Evolutionary conservation across 2,113 vertebrate species (phyloP).

Genomic region (Leptobrachium leishanense): DNA sequence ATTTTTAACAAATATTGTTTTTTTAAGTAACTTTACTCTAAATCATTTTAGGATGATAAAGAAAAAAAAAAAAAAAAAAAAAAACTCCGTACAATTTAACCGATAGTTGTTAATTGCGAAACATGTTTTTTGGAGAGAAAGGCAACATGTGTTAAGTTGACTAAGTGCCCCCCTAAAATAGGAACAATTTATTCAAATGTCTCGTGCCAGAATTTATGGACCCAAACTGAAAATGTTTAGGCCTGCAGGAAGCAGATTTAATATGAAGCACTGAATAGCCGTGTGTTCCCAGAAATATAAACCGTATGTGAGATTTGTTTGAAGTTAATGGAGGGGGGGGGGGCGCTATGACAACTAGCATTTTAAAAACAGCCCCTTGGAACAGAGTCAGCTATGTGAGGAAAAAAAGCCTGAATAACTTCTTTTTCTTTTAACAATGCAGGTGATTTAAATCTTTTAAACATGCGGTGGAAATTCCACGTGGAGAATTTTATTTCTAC

Average conservation of each 20-base stretch:
- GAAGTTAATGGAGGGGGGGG: slow-evolving; percentile 25
- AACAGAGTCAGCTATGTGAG: slow-evolving; percentile 18
- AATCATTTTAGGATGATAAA: too few species aligned
- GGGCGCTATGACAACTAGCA: slow-evolving; percentile 24
- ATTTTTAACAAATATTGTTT: too few species aligned
- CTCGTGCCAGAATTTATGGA: slow-evolving; percentile 43
- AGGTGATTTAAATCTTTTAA: background rate
- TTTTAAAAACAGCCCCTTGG: slow-evolving; percentile 28
- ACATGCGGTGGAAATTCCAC: too few species aligned
- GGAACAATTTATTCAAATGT: slow-evolving; percentile 25
- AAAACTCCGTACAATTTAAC: too few species aligned
- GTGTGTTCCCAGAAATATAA: slow-evolving; percentile 45
- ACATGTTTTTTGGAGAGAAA: slow-evolving; percentile 2
- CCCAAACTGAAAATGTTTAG: slow-evolving; percentile 42
- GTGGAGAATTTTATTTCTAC: too few species aligned
- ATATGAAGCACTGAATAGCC: slow-evolving; percentile 47
- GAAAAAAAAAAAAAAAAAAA: too few species aligned
- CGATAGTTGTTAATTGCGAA: slow-evolving; percentile 13
- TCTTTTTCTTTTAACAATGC: background rate
- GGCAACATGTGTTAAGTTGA: slow-evolving; percentile 28
- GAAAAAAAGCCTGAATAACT: background rate
- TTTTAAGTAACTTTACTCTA: too few species aligned
- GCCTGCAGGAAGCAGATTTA: slow-evolving; percentile 48
- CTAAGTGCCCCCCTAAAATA: slow-evolving; percentile 20
- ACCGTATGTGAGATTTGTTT: slow-evolving; percentile 45